Evolutionary conservation across 2,797 vertebrate genomes (phyloP).

Genomic region (Malurus splendens): DNA sequence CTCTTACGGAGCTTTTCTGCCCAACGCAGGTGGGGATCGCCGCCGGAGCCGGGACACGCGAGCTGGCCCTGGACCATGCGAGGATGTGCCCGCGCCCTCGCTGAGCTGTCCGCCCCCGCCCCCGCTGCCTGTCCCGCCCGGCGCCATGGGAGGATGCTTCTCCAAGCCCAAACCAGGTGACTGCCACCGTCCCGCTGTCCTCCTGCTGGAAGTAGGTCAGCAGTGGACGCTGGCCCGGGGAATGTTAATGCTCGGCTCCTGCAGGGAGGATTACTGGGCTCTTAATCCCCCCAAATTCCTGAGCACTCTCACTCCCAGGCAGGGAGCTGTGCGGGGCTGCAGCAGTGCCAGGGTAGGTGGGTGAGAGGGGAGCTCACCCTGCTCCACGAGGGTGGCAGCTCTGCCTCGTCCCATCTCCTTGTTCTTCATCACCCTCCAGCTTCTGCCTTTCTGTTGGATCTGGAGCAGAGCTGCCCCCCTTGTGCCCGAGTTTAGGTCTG

Average conservation of each 20-base stretch:
- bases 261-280: constrained; percentile 19
- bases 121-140: neutral
- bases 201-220: constrained; percentile 11
- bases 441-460: neutral
- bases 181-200: neutral
- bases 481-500: fast-evolving
- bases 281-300: constrained; percentile 23
- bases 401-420: fast-evolving
- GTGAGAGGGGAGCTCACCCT: neutral
- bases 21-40: neutral
- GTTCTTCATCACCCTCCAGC: too few relatives aligned
- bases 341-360: fast-evolving
- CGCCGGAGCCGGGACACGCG: neutral
- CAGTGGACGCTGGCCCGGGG: neutral
- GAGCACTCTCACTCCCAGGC: neutral
- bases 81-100: neutral
- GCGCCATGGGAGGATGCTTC: constrained; percentile 58
- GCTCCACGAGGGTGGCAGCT: neutral
- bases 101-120: neutral
- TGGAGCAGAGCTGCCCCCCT: neutral
- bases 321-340: neutral
- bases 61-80: neutral
- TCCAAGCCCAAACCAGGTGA: constrained; percentile 60
- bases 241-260: constrained; percentile 43
- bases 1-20: neutral